Evolutionary conservation across 2,888 invertebrate species (phyloP).

Genomic region (Agapostemon virescens): DNA sequence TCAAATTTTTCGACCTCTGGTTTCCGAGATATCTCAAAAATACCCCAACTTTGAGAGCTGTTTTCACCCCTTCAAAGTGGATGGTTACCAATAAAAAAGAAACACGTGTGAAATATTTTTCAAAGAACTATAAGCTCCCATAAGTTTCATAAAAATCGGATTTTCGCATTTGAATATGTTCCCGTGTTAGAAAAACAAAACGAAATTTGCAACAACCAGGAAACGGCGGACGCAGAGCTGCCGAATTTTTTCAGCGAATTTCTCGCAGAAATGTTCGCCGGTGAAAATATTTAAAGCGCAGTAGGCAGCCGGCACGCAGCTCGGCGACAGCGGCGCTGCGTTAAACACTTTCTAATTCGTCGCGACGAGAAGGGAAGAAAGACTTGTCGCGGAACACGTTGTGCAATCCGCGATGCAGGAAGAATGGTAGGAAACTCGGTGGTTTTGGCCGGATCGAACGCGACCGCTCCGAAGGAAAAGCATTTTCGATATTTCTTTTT

Average conservation of each 20-base stretch:
- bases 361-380: slow-evolving; percentile 47
- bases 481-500: neutral
- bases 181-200: too few species aligned
- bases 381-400: slow-evolving; percentile 43
- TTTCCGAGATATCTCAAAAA: too few species aligned
- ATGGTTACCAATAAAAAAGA: too few species aligned
- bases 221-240: neutral
- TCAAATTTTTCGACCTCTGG: too few species aligned
- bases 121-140: too few species aligned
- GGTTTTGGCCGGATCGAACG: slow-evolving; percentile 32
- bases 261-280: neutral
- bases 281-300: neutral
- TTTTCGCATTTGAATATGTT: too few species aligned
- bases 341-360: slow-evolving; percentile 54
- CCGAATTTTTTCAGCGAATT: neutral
- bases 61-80: too few species aligned
- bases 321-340: slow-evolving; percentile 3
- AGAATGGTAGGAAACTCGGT: slow-evolving; percentile 19
- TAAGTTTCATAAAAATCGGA: too few species aligned
- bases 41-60: too few species aligned
- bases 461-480: neutral
- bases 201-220: neutral
- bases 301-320: slow-evolving; percentile 26
- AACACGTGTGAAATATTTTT: too few species aligned
- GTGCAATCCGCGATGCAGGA: slow-evolving; percentile 47